phyloP scores from a whole-genome alignment of 2,888 invertebrate genomes.

The Actias luna region DNA sequence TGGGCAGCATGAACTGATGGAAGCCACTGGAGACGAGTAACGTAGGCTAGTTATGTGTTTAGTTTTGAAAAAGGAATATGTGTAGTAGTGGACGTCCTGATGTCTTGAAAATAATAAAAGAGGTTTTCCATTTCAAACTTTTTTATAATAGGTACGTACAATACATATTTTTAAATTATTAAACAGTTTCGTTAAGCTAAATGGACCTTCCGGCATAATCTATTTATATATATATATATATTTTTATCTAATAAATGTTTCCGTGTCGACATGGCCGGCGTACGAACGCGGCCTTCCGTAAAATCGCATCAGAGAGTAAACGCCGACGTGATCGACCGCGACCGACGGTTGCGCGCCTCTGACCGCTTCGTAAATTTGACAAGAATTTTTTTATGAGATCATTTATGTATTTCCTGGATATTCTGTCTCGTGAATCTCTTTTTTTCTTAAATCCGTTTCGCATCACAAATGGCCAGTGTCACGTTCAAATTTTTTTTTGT shows the following conservation, averaged over 20 bases:
- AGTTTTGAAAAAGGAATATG: too few relatives aligned
- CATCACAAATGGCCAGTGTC: too few relatives aligned
- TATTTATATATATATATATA: not conserved
- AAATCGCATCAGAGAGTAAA: conserved; percentile 31
- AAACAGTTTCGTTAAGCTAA: not conserved
- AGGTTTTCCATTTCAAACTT: not conserved
- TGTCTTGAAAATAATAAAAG: not conserved
- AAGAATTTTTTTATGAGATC: conserved; percentile 9
- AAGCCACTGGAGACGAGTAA: too few relatives aligned
- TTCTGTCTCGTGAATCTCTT: not conserved
- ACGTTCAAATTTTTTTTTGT: too few relatives aligned
- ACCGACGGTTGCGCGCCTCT: conserved; percentile 23
- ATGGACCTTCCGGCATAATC: not conserved
- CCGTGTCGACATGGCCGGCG: conserved; percentile 14
- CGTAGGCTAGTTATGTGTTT: too few relatives aligned
- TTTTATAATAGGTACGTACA: not conserved
- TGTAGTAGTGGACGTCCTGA: too few relatives aligned
- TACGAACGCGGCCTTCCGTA: conserved; percentile 32
- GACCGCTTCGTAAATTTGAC: conserved; percentile 1
- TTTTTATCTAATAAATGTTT: conserved; percentile 14
- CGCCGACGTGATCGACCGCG: conserved; percentile 27
- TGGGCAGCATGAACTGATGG: too few relatives aligned
- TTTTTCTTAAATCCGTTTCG: not conserved
- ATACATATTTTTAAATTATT: not conserved
- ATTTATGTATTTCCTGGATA: conserved; percentile 8